Evolutionary conservation across 2,113 vertebrate species (phyloP).

Genomic region (Gadus macrocephalus): DNA sequence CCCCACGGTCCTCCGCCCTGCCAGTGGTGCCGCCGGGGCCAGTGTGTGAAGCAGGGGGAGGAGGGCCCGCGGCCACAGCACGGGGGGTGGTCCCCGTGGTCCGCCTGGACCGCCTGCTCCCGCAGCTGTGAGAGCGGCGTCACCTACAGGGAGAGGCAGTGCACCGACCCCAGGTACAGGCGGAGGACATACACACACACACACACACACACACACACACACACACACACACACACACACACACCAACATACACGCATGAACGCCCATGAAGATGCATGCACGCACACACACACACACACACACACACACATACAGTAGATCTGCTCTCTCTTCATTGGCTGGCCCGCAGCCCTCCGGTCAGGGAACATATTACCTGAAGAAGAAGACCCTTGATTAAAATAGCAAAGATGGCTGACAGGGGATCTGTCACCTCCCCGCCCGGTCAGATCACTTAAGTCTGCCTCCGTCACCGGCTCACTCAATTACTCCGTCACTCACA

Average conservation of each 20-base stretch:
- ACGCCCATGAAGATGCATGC: no score
- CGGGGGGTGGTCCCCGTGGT: conserved; percentile 86
- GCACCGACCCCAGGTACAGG: conserved; percentile 78
- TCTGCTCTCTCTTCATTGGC: not conserved
- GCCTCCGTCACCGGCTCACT: conserved; percentile 27
- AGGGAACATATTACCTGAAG: conserved; percentile 17
- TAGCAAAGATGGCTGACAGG: conserved; percentile 30
- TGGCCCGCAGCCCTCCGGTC: conserved; percentile 14
- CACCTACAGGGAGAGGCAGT: conserved; percentile 79
- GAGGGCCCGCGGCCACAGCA: conserved; percentile 78
- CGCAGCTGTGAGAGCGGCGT: conserved; percentile 84
- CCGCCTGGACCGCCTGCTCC: conserved; percentile 82
- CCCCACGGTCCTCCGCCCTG: not conserved
- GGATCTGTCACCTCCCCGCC: conserved; percentile 28
- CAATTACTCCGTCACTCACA: conserved; percentile 45
- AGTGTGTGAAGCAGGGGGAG: conserved; percentile 85
- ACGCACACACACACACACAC: not conserved
- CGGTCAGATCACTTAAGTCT: conserved; percentile 39
- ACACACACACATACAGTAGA: no score
- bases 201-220: no score
- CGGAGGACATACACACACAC: no score
- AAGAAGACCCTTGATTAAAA: conserved; percentile 28
- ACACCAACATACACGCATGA: conserved; percentile 3
- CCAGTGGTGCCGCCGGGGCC: conserved; percentile 87
- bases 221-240: not conserved